phyloP scores from a whole-genome alignment of 2,888 invertebrate species.

The Bombyx huttoni region DNA sequence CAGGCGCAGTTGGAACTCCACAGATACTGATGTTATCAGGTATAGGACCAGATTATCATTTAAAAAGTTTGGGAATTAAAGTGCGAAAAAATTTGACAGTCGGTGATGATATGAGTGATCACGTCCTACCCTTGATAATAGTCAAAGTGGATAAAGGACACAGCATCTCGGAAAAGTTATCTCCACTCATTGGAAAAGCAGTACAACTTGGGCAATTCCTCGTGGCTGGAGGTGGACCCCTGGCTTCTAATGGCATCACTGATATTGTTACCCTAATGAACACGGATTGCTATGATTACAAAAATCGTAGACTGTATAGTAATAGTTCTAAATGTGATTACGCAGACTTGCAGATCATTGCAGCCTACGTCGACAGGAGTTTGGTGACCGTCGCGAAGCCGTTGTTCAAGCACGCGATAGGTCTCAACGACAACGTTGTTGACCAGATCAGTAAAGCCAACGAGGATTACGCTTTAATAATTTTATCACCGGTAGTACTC shows the following conservation, averaged over 20 bases:
- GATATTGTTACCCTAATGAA: slow-evolving; percentile 33
- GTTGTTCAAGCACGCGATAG: slow-evolving; percentile 11
- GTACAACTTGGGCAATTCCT: slow-evolving; percentile 16
- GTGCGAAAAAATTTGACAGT: slow-evolving; percentile 32
- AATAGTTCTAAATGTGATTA: slow-evolving; percentile 25
- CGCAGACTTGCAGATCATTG: slow-evolving; percentile 32
- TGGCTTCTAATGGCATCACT: slow-evolving; percentile 34
- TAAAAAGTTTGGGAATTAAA: slow-evolving; percentile 21
- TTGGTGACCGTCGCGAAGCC: slow-evolving; percentile 10
- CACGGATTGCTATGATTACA: slow-evolving; percentile 31
- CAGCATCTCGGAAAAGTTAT: slow-evolving; percentile 5
- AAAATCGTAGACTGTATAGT: slow-evolving; percentile 14
- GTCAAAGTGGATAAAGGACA: slow-evolving; percentile 19
- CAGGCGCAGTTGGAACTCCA: slow-evolving; percentile 39
- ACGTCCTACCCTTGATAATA: slow-evolving; percentile 24
- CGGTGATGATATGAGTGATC: slow-evolving; percentile 37
- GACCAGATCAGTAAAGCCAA: slow-evolving; percentile 24
- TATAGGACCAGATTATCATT: slow-evolving; percentile 32
- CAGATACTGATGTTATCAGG: slow-evolving; percentile 47
- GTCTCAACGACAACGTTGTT: slow-evolving; percentile 16
- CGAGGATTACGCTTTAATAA: slow-evolving; percentile 18
- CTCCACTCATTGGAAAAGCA: slow-evolving; percentile 3
- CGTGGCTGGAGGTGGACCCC: slow-evolving; percentile 16
- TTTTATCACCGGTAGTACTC: slow-evolving; percentile 27
- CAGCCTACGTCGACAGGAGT: slow-evolving; percentile 24